These are phyloP conservation scores for Enteromius viviparus DNA, from an alignment of 2,797 vertebrate species.

Conservation along the genomic window DNA sequence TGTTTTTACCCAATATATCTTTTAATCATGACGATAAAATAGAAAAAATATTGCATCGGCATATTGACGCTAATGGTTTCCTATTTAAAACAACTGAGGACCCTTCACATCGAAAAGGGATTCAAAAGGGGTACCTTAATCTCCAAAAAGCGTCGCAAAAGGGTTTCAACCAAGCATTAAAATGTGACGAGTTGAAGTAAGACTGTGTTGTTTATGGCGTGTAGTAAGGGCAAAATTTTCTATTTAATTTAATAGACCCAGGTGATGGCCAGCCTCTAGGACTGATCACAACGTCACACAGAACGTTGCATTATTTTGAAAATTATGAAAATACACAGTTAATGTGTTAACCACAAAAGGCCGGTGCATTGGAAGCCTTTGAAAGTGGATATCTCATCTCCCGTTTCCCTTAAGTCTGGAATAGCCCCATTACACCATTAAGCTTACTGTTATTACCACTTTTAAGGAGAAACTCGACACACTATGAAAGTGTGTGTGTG, in stretches of 20 bases:
- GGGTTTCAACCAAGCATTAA: too few species aligned
- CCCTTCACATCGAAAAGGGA: too few species aligned
- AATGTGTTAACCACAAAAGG: background rate
- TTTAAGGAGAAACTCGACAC: conserved; percentile 50
- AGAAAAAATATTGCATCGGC: too few species aligned
- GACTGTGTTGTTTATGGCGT: too few species aligned
- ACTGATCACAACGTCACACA: background rate
- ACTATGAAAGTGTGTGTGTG: conserved; percentile 20
- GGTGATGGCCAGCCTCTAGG: background rate
- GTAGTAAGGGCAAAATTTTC: too few species aligned
- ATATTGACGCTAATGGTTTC: too few species aligned
- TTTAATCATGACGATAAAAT: too few species aligned
- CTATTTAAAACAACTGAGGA: too few species aligned
- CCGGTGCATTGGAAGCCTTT: conserved; percentile 23
- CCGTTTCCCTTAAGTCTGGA: conserved; percentile 31
- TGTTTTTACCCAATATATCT: too few species aligned
- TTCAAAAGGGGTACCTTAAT: too few species aligned
- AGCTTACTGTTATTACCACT: conserved; percentile 42
- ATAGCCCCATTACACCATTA: conserved; percentile 24
- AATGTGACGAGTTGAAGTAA: too few species aligned
- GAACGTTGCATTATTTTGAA: background rate
- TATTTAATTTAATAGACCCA: background rate
- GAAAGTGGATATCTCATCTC: conserved; percentile 35
- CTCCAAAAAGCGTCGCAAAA: too few species aligned
- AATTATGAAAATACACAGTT: background rate